Evolutionary conservation across 1,140 invertebrate species (phyloP).

Genomic region (Bombus waltoni): DNA sequence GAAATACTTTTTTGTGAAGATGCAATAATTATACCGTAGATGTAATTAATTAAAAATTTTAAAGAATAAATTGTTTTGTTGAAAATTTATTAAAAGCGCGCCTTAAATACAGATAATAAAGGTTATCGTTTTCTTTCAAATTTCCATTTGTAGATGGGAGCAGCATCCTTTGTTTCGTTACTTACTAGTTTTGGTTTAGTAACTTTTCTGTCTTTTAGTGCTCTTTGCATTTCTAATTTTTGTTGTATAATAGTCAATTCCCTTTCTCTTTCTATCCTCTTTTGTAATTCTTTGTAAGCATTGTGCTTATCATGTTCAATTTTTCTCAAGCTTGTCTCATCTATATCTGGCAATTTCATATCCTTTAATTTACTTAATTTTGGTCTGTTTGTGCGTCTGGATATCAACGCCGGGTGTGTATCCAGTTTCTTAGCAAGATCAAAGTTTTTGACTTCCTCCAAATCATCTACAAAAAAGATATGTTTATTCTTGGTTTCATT

Average conservation of each 20-base stretch:
- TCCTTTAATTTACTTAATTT: slow-evolving; percentile 85
- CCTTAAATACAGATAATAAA: background rate
- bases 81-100: background rate
- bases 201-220: slow-evolving; percentile 86
- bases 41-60: background rate
- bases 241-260: slow-evolving; percentile 91
- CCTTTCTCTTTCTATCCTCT: slow-evolving; percentile 91
- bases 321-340: slow-evolving; percentile 82
- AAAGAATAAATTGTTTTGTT: background rate
- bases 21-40: background rate
- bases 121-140: slow-evolving; percentile 89
- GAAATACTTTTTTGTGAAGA: background rate
- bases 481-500: slow-evolving; percentile 89
- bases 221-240: slow-evolving; percentile 91
- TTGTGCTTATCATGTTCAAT: slow-evolving; percentile 86
- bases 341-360: slow-evolving; percentile 84
- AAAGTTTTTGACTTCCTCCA: slow-evolving; percentile 86
- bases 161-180: slow-evolving; percentile 86
- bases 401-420: slow-evolving; percentile 88
- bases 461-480: slow-evolving; percentile 90
- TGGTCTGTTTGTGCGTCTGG: slow-evolving; percentile 87
- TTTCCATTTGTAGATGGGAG: slow-evolving; percentile 94
- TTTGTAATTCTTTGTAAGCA: slow-evolving; percentile 90
- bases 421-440: slow-evolving; percentile 89
- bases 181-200: slow-evolving; percentile 87